Base-by-base conservation (phyloP, 2,888 invertebrate species). In the Agrochola macilenta region DNA sequence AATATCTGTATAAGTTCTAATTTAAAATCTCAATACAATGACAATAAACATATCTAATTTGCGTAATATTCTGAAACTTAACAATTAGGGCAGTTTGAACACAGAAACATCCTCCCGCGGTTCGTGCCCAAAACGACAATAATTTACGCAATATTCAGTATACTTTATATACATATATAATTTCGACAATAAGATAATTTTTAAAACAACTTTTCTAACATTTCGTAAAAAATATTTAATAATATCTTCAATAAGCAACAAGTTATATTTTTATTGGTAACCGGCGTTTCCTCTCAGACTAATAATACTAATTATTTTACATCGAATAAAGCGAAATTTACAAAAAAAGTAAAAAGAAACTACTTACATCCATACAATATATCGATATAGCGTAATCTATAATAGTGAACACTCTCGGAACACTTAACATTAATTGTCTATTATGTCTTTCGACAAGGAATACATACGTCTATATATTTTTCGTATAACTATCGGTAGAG, bases 201-300 rank as follows among this genome's bases (percentile, higher is more conserved):
- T 94, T 92, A 85, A 93, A 94, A 95, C 93, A 95, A 95, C 90
- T 94, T 95, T 93, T 93, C 93, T 95, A 96, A 96, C 96, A 96
- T 94, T 94, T 95, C 90, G 93, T 95, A 93, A 94, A 94, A 43
- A 84, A 94, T 93, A 95, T 95, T 94, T 95, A 93, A 95, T 94
- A 95, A 94, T 94, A 95, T 95, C 93, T 94, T 96, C 95, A 96
- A 96, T 96, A 96, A 96, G 95, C 96, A 96, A 96, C 96, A 96
- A 96, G 94, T 95, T 94, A 95, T 96, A 96, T 93, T 95, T 96
- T 95, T 95, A 96, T 95, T 96, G 96, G 96, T 96, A 96, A 96
- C 96, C 96, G 96, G 96, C 96, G 96, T 95, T 96, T 96, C 93
- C 94, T 96, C 94, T 96, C 96, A 96, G 96, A 96, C 96, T 96